Base-by-base conservation (phyloP, 1,140 invertebrate species). In the Oncopodura yosiiana region DNA sequence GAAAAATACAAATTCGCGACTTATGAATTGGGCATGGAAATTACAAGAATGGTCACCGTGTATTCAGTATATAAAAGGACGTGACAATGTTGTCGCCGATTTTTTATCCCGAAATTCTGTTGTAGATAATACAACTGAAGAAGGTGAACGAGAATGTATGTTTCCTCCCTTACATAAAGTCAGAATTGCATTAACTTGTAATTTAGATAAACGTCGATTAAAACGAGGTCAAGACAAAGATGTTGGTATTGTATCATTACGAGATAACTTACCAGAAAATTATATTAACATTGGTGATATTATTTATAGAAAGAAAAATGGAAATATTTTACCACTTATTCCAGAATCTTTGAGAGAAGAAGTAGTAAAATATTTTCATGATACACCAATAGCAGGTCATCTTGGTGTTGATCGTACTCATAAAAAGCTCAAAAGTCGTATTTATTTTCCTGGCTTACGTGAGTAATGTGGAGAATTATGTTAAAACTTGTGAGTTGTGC, bases 1-100 rank as follows among this genome's bases (percentile, higher is more conserved):
- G 49, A 16, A 30, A 21, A 48, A 56, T 24, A 29, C 9, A 3
- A 32, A 36, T 1, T 16, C 39, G n/a, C 21, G 36, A 26, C 44
- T 60, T 0, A 52, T 56, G 53, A 27, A 53, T 11, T 61, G 59
- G 59, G 53, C 59, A 8, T 5, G 26, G 0, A 39, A 29, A 14
- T 4, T 61, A 0, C 53, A 56, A 39, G 53, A 56, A 29, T 52
- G 42, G 42, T 26, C 30, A 11, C 43, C 45, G 1, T 19, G 12
- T n/a, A 56, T 61, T n/a, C 14, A 42, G 19, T 43, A 61, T 36
- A 61, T 55, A 2, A 42, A 34, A 29, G 59, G 54, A 0, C 46
- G 16, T 21, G 27, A 56, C 19, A 56, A 61, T 43, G 21, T 29
- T 0, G 32, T 52, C 0, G 59, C 59, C 1, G 59, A 61, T 36